Conservation (phyloP, 2,113 vertebrate genomes). For the Oryzias celebensis region DNA sequence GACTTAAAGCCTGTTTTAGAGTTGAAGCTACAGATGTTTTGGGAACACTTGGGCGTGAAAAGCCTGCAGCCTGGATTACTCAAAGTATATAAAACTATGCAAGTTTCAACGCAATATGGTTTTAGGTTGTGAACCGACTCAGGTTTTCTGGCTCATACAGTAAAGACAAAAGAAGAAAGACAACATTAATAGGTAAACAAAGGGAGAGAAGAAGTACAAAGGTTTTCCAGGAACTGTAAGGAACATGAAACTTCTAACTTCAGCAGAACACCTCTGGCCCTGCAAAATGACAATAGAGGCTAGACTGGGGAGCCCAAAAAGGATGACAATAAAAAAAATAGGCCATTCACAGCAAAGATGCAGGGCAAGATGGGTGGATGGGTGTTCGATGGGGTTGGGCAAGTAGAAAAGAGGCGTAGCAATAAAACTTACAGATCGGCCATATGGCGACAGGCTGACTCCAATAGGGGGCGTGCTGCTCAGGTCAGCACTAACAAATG, state of each 20-base stretch:
- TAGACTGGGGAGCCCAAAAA: constrained; percentile 74
- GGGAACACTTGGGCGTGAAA: no score
- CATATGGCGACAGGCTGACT: constrained; percentile 82
- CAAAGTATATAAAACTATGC: no score
- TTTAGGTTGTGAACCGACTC: neutral
- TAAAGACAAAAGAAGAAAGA: neutral
- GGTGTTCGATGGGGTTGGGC: constrained; percentile 65
- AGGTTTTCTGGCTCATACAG: neutral
- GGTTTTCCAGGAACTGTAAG: neutral
- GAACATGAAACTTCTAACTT: neutral
- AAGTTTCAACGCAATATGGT: neutral
- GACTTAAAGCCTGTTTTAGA: no score
- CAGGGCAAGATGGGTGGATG: constrained; percentile 65
- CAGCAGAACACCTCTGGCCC: constrained; percentile 38
- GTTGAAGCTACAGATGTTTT: no score
- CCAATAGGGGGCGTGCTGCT: constrained; percentile 80
- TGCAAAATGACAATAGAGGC: constrained; percentile 69
- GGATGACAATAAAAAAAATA: constrained; percentile 66
- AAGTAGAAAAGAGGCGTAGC: constrained; percentile 62
- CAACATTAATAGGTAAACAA: no score
- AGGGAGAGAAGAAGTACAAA: neutral
- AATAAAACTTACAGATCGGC: constrained; percentile 80
- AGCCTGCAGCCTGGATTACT: no score
- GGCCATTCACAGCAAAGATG: constrained; percentile 73
- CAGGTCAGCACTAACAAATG: constrained; percentile 80